Conservation (phyloP, 2,888 invertebrate genomes). For the Aspidapion aeneum region DNA sequence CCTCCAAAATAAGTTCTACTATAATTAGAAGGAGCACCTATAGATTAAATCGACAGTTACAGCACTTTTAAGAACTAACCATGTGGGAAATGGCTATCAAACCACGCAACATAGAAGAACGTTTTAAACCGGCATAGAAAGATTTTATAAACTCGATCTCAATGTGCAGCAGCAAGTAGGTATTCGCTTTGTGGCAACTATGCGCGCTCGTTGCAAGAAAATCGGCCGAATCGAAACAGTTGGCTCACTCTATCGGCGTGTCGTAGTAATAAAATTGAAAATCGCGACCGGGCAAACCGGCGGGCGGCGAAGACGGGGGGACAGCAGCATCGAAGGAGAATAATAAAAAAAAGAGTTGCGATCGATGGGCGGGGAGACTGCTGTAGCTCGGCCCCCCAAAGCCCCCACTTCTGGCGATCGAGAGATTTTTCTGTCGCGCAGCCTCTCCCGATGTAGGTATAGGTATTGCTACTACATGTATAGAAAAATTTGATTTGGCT, state of each 20-base stretch:
- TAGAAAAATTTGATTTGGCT: background rate
- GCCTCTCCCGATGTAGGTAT: background rate
- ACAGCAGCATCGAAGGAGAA: constrained; percentile 2
- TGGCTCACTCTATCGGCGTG: constrained; percentile 27
- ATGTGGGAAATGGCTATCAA: too few species aligned
- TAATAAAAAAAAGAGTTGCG: background rate
- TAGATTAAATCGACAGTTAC: too few species aligned
- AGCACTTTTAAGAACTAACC: too few species aligned
- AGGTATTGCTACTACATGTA: background rate
- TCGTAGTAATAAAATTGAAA: constrained; percentile 46
- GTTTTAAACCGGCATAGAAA: too few species aligned
- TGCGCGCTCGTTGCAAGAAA: background rate
- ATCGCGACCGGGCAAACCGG: constrained; percentile 31
- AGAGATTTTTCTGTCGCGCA: constrained; percentile 23
- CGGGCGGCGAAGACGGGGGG: constrained; percentile 16
- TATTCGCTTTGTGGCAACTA: background rate
- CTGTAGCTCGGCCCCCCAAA: constrained; percentile 21
- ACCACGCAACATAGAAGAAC: too few species aligned
- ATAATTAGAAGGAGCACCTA: too few species aligned
- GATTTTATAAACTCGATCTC: too few species aligned
- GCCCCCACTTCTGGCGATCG: constrained; percentile 11
- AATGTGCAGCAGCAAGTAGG: too few species aligned
- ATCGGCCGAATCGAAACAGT: constrained; percentile 22
- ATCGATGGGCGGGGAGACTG: constrained; percentile 12
- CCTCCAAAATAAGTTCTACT: too few species aligned